Evolutionary conservation across 2,888 invertebrate species (phyloP).

Genomic region (Drosophila picticornis): DNA sequence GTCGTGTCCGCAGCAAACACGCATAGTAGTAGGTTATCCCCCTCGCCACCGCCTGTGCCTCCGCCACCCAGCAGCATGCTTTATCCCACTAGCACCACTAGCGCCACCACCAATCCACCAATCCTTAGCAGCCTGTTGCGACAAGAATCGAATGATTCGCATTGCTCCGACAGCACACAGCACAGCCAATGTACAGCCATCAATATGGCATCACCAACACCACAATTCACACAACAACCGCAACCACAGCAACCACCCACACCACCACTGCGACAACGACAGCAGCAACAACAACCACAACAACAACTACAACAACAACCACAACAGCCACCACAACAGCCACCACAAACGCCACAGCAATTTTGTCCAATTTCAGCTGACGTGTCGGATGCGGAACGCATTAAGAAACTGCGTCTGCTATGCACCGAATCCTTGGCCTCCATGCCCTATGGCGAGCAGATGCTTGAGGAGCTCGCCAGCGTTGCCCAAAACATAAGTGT

Average conservation of each 20-base stretch:
- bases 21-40: conserved; percentile 47
- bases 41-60: conserved; percentile 67
- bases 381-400: conserved; percentile 73
- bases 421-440: conserved; percentile 89
- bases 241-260: conserved; percentile 3
- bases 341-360: conserved; percentile 16
- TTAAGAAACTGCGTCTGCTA: conserved; percentile 87
- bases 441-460: conserved; percentile 89
- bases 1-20: conserved; percentile 16
- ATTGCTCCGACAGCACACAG: conserved; percentile 88
- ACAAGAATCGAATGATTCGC: conserved; percentile 88
- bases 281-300: background rate
- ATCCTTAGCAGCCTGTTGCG: conserved; percentile 75
- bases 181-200: conserved; percentile 89
- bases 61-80: conserved; percentile 54
- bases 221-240: conserved; percentile 14
- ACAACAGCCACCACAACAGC: conserved; percentile 21
- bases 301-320: conserved; percentile 20
- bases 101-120: conserved; percentile 13
- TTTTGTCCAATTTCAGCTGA: conserved; percentile 59
- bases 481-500: conserved; percentile 86
- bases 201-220: conserved; percentile 75
- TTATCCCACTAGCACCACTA: conserved; percentile 30
- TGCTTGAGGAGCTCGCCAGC: conserved; percentile 89
- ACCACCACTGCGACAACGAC: conserved; percentile 19